phyloP scores from a whole-genome alignment of 2,113 vertebrate genomes.

The Urocynchramus pylzowi region DNA sequence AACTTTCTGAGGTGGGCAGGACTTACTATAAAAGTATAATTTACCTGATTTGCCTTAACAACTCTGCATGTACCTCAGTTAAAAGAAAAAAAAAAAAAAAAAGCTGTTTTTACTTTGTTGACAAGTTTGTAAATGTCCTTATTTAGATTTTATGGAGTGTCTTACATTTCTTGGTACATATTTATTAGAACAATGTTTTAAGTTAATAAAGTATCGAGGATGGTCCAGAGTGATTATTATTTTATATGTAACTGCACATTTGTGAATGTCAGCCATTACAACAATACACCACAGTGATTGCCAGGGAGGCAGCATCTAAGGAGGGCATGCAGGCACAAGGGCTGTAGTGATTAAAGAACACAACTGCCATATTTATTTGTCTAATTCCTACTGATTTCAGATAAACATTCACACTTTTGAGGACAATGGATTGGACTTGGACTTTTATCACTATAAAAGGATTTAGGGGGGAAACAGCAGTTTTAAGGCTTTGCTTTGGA shows the following conservation, averaged over 20 bases:
- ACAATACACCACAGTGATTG: neutral
- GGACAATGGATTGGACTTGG: neutral
- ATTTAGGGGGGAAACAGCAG: neutral
- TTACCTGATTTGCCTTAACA: slow-evolving; percentile 56
- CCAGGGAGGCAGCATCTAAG: neutral
- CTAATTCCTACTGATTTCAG: neutral
- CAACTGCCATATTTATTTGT: neutral
- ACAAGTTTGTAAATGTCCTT: slow-evolving; percentile 63
- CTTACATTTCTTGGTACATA: slow-evolving; percentile 73
- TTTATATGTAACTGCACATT: neutral
- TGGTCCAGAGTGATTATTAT: slow-evolving; percentile 32
- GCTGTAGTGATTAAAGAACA: neutral
- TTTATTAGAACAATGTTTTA: slow-evolving; percentile 81
- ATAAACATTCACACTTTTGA: neutral
- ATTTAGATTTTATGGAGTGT: slow-evolving; percentile 69
- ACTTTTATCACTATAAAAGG: neutral
- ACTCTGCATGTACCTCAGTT: slow-evolving; percentile 47
- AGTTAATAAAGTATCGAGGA: slow-evolving; percentile 79
- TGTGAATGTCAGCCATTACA: neutral
- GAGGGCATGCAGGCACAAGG: neutral
- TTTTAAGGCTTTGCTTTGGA: neutral
- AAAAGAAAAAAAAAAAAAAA: neutral
- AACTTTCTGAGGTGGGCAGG: slow-evolving; percentile 32
- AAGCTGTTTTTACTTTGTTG: slow-evolving; percentile 57
- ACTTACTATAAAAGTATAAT: neutral